Conservation (phyloP, 2,113 vertebrate species). For the Loxodonta africana region DNA sequence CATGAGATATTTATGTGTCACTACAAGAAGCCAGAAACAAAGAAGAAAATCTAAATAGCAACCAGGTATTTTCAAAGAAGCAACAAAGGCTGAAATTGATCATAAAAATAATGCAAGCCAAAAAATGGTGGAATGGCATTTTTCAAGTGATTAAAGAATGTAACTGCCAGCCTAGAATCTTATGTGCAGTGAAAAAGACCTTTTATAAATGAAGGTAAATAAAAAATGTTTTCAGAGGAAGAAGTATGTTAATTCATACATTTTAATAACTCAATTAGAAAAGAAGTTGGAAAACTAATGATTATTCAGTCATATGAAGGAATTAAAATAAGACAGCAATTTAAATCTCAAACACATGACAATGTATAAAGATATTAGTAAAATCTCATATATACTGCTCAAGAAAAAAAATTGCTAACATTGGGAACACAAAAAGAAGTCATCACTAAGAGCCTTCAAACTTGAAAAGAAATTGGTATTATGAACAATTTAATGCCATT, state of each 20-base stretch:
- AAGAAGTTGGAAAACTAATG: neutral
- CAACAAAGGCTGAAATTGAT: neutral
- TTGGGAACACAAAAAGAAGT: neutral
- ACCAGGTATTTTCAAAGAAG: neutral
- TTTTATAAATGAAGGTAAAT: conserved; percentile 4
- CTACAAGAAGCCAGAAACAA: neutral
- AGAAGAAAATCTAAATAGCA: neutral
- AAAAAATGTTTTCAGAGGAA: neutral
- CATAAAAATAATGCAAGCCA: neutral
- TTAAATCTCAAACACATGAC: neutral
- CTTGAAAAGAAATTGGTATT: neutral
- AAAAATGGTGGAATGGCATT: neutral
- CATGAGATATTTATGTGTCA: neutral
- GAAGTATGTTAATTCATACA: neutral
- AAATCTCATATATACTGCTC: neutral
- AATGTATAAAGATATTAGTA: neutral
- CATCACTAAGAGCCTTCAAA: neutral
- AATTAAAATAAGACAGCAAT: neutral
- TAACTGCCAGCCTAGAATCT: neutral
- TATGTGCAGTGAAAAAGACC: neutral
- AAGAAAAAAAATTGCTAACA: neutral
- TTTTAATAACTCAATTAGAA: neutral
- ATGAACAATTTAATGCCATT: neutral
- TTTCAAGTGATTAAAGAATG: neutral
- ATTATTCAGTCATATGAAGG: neutral